phyloP scores from a whole-genome alignment of 1,140 invertebrate genomes.

The Apis florea region DNA sequence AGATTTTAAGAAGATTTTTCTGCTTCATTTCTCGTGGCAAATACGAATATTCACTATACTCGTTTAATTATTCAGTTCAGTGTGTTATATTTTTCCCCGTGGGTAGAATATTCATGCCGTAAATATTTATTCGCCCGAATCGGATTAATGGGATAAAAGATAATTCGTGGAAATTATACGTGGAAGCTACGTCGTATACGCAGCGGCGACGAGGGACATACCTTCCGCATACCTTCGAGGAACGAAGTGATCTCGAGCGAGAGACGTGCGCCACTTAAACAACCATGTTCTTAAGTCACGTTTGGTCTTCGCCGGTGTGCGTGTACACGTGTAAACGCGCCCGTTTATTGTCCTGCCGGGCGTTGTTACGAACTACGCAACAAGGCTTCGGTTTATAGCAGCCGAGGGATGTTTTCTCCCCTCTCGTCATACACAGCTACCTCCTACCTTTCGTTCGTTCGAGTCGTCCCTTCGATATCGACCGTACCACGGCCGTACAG shows the following conservation, averaged over 20 bases:
- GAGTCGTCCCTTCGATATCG: slow-evolving; percentile 46
- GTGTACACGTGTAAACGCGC: slow-evolving; percentile 57
- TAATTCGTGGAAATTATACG: too few species aligned
- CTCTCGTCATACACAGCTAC: slow-evolving; percentile 6
- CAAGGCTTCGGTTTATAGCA: slow-evolving; percentile 76
- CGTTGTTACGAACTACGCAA: slow-evolving; percentile 72
- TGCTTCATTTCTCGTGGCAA: too few species aligned
- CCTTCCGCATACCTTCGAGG: too few species aligned
- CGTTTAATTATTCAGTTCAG: too few species aligned
- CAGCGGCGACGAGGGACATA: too few species aligned
- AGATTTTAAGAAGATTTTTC: too few species aligned
- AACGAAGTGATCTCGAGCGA: background rate
- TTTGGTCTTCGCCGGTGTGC: background rate
- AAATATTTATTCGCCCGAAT: too few species aligned
- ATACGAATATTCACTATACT: too few species aligned
- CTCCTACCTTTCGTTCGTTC: background rate
- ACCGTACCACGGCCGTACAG: background rate
- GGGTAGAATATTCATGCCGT: too few species aligned
- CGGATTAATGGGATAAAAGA: too few species aligned
- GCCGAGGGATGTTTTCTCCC: slow-evolving; percentile 68
- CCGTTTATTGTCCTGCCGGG: slow-evolving; percentile 74
- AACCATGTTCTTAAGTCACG: slow-evolving; percentile 19
- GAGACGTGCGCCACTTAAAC: background rate
- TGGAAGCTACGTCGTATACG: too few species aligned
- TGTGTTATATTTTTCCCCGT: too few species aligned